Base-by-base conservation (phyloP, 2,113 vertebrate species). In the Nycticryphes semicollaris region DNA sequence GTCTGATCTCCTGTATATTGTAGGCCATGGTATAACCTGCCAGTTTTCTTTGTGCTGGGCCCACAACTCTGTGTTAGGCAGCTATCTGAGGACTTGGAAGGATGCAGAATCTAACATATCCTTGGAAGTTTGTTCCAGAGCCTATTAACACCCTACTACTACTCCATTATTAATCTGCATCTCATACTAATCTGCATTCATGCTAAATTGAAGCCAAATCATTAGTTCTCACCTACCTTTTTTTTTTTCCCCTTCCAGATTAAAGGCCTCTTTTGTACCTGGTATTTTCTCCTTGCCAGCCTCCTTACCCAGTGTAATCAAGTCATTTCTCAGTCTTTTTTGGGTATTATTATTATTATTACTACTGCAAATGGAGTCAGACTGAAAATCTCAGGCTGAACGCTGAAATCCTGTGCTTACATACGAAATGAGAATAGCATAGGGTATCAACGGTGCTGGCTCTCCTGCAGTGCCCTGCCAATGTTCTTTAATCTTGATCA, bases 401-500 rank as follows among this genome's bases (percentile, higher is more conserved):
- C 90, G 66, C 48, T 69, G 73, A 97, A 96, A 94, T 91, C 76
- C 77, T 79, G 69, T 90, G 73, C 89, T 87, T 95, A 95, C 90
- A 92, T 84, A 59, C 12, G 3, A 89, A 95, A 94, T 82, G 91
- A 87, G 94, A 90, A 93, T 84, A 89, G 76, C 83, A 81, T 2
- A 90, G 89, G n/a, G 69, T 94, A 95, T 94, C 92, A 94, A 74
- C 27, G 6, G 90, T 43, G 66, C 90, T 96, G 56, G 89, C 28
- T 96, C 53, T 97, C 94, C 95, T 82, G 95, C 90, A 92, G 95
- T 76, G 89, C 57, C 84, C 70, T 93, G 95, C 90, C 95, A 91
- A 80, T 79, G 91, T 92, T 94, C 92, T 96, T 96, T 96, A 93
- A 94, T 96, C 91, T 96, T 94, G 94, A 95, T 96, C 89, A 91